A percentile compares a stretch with the other conserved stretches of the same genome.
phyloP scores from a whole-genome alignment of 2,888 invertebrate species.

The Dyspetes luteomarginatus region DNA sequence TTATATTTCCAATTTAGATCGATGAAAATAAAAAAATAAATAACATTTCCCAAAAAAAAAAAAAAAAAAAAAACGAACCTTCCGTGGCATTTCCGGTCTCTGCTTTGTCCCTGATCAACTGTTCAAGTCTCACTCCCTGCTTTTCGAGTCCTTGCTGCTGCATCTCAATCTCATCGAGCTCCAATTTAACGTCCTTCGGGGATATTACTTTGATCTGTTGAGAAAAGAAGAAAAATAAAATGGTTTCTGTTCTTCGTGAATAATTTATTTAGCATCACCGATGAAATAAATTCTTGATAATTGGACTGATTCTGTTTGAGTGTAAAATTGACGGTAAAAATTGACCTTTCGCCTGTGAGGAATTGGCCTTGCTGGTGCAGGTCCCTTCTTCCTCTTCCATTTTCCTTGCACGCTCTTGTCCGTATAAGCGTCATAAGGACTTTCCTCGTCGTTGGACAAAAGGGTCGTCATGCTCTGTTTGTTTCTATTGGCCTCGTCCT shows the following conservation, averaged over 20 bases:
- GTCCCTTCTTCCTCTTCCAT: conserved; percentile 91
- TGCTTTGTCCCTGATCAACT: conserved; percentile 93
- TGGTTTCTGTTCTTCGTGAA: neutral
- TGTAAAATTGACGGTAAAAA: too few relatives aligned
- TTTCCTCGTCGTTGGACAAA: conserved; percentile 59
- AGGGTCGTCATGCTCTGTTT: conserved; percentile 80
- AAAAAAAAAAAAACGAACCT: conserved; percentile 68
- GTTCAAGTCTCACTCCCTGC: conserved; percentile 95
- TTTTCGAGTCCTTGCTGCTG: conserved; percentile 95
- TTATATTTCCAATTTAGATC: too few relatives aligned
- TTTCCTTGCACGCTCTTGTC: conserved; percentile 88
- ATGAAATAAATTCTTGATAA: too few relatives aligned
- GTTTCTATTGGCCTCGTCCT: conserved; percentile 86
- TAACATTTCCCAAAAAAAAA: neutral
- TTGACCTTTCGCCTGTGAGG: conserved; percentile 87
- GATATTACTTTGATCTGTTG: conserved; percentile 84
- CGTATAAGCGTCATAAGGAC: conserved; percentile 71
- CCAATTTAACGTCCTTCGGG: conserved; percentile 85
- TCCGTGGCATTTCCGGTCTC: conserved; percentile 85
- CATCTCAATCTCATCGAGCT: conserved; percentile 92
- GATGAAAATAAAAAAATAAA: conserved; percentile 42
- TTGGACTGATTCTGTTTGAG: neutral
- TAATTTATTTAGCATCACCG: too few relatives aligned
- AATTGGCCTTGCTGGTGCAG: conserved; percentile 91
- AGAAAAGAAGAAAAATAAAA: conserved; percentile 17